phyloP scores from a whole-genome alignment of 2,888 invertebrate species.

The Masnerella sp. region DNA sequence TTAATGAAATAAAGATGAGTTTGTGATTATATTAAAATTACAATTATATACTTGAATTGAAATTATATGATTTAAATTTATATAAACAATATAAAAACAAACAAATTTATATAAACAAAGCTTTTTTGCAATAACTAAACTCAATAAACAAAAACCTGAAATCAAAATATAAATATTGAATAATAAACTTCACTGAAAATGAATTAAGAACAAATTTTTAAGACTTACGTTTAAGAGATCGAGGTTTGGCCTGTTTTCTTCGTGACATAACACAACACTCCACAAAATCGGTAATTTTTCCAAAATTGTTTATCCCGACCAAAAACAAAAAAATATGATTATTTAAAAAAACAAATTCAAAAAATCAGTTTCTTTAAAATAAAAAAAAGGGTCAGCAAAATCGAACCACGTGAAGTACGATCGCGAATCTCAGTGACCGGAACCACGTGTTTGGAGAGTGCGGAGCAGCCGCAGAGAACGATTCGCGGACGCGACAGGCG shows the following conservation, averaged over 20 bases:
- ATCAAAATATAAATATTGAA: conserved; percentile 3
- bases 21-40: too few species aligned
- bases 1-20: too few species aligned
- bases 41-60: too few species aligned
- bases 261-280: conserved; percentile 75
- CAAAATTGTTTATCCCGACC: not conserved
- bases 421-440: conserved; percentile 9
- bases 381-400: too few species aligned
- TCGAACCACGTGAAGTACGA: too few species aligned
- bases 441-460: conserved; percentile 61
- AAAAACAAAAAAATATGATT: not conserved
- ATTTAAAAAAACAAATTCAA: not conserved
- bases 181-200: too few species aligned
- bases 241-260: conserved; percentile 79
- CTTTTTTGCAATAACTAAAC: too few species aligned
- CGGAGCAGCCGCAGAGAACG: conserved; percentile 14
- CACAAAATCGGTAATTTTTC: conserved; percentile 28
- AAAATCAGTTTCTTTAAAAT: not conserved
- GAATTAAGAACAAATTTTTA: too few species aligned
- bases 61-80: too few species aligned
- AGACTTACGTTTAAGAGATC: conserved; percentile 78
- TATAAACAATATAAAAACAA: too few species aligned
- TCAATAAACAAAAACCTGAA: not conserved
- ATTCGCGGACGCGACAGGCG: conserved; percentile 60
- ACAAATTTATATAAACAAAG: too few species aligned